Base-by-base conservation (phyloP, 1,140 invertebrate genomes). In the Drosophila miranda region DNA sequence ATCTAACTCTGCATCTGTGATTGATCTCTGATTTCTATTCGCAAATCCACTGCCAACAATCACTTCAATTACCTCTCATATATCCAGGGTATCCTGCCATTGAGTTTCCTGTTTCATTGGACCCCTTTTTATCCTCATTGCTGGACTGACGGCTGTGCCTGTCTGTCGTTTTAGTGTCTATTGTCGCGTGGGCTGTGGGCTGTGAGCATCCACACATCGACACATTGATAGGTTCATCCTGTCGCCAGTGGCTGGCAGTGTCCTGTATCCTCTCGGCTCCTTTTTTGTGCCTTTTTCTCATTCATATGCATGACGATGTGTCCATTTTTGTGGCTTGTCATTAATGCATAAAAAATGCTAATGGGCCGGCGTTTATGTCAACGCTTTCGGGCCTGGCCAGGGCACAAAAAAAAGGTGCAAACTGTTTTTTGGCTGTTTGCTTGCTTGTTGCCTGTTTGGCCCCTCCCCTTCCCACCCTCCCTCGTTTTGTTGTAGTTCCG, bases 261-360 rank as follows among this genome's bases (percentile, higher is more conserved):
- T 56, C 42, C 28, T 23, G 11, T 13, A 13, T 59, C 30, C 30
- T 54, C 30, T 45, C 19, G 30, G 6, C 49, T 16, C 30, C 68
- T 53, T 30, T 49, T 59, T 57, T 43, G 34, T 14, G 38, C 71
- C 34, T 38, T 11, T 13, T 38, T 38, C 34, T 84, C 81, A 84
- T 84, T 84, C 81, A 86, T 84, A 84, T 84, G 81, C 81, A 84
- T 84, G 81, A 84, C 81, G 82, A 84, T 84, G 81, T 86, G 81
- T 86, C 81, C 81, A 84, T 84, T 84, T 86, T 86, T 81, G 81
- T 81, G 81, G 81, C 81, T 86, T 84, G 81, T 84, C 81, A 84
- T 84, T 84, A 86, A 84, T 84, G 81, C 81, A 84, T 86, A 84
- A 84, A 84, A 84, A 84, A 84, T 84, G 82, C 73, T 84, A 84